Conservation (phyloP, 2,113 vertebrate genomes). For the Grus americana region DNA sequence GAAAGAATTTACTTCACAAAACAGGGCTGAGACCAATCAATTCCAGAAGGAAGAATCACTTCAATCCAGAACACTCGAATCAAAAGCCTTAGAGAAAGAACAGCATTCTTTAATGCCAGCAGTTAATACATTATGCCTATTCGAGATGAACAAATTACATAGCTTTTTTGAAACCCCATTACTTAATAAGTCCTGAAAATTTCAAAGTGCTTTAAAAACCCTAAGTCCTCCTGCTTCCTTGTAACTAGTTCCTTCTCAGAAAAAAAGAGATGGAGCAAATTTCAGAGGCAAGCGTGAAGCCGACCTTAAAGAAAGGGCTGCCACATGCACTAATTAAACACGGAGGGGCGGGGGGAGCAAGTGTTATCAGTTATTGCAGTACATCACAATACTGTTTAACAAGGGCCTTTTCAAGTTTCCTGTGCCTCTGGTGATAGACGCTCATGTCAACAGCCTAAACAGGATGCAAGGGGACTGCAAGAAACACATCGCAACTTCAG, state of each 20-base stretch:
- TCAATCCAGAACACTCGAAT: neutral
- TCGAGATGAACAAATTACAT: neutral
- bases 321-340: neutral
- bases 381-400: neutral
- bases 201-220: neutral
- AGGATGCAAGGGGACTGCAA: neutral
- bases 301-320: neutral
- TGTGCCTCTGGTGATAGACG: neutral
- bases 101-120: neutral
- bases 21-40: slow-evolving; percentile 35
- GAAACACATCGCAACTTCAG: neutral
- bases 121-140: neutral
- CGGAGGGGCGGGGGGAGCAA: neutral
- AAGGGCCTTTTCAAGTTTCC: neutral
- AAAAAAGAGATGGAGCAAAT: neutral
- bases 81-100: neutral
- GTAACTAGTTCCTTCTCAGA: neutral
- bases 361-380: neutral
- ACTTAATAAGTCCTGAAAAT: neutral
- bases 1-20: slow-evolving; percentile 24
- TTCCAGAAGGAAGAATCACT: slow-evolving; percentile 58
- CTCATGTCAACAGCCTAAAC: neutral
- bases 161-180: neutral
- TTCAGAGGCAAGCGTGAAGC: neutral
- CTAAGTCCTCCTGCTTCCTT: neutral